Evolutionary conservation across 2,113 vertebrate species (phyloP).

Genomic region (Elgaria multicarinata): DNA sequence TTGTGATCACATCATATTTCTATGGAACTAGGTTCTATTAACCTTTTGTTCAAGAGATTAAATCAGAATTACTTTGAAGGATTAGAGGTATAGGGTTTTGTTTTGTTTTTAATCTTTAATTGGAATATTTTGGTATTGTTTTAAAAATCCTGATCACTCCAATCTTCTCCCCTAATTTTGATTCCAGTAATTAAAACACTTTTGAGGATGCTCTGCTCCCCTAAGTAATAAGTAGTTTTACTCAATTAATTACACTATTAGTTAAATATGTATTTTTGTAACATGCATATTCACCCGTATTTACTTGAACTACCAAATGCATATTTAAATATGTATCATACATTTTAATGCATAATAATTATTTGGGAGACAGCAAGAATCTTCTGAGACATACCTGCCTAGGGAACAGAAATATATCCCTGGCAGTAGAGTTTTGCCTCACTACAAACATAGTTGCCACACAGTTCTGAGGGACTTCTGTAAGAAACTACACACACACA

Average conservation of each 20-base stretch:
- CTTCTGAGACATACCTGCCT: constrained; percentile 17
- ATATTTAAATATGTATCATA: constrained; percentile 58
- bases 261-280: constrained; percentile 69
- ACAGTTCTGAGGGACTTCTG: neutral
- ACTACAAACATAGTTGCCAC: accelerated
- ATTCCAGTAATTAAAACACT: constrained; percentile 64
- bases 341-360: constrained; percentile 51
- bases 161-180: constrained; percentile 36
- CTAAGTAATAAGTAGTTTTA: constrained; percentile 67
- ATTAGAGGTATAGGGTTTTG: too few relatives aligned
- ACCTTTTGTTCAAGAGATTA: neutral
- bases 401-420: neutral
- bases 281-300: constrained; percentile 68
- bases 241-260: constrained; percentile 70
- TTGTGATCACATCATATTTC: neutral
- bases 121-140: neutral
- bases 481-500: neutral
- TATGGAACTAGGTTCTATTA: neutral
- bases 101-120: neutral
- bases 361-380: constrained; percentile 26
- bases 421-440: accelerated
- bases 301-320: constrained; percentile 61
- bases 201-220: constrained; percentile 53
- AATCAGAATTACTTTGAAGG: accelerated
- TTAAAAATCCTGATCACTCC: constrained; percentile 14